Base-by-base conservation (phyloP, 2,888 invertebrate species). In the Hirtodrosophila trivittata region DNA sequence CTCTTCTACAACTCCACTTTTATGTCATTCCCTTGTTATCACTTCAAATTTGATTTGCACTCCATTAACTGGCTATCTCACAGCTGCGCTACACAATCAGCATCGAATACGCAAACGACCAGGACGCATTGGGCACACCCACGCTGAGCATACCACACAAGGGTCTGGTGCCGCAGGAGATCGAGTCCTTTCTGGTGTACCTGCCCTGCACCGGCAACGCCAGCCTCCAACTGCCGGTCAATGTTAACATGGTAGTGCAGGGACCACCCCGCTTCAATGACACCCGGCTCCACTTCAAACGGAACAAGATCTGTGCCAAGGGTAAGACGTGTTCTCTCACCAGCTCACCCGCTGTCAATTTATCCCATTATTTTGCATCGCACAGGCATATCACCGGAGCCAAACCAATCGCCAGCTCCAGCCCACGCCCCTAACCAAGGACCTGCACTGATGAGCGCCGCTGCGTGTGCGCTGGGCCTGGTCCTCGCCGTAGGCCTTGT, bases 291-390 rank as follows among this genome's bases (percentile, higher is more conserved):
- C 93, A 94, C 76, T 95, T 97, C 91, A 94, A 94, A 87, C 92
- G 97, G 72, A 96, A 95, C 91, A 97, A 97, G 92, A 95, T 97
- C 83, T 97, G 97, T 89, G 92, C 95, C 68, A 94, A 95, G 93
- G 95, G 95, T 95, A 73, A 77, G 85, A 35, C 26, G 1, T 8
- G 1, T 6, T 0, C 14, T n/a, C 25, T 1, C 21, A 8, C 39
- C 1, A 26, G 18, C 1, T n/a, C n/a, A n/a, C 3, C 21, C 13
- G 12, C 35, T 18, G 37, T 16, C 6, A 5, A 14, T 5, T 16
- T 13, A 18, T 25, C 26, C 5, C 13, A 55, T 55, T 54, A 16
- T 30, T 39, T 43, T 21, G 18, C 14, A 56, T 38, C 69, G 33
- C 62, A 10, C 75, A 90, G 90, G 90, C 77, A 76, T 90, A 37